Conservation (phyloP, 2,113 vertebrate species). For the Pelusios castaneus region DNA sequence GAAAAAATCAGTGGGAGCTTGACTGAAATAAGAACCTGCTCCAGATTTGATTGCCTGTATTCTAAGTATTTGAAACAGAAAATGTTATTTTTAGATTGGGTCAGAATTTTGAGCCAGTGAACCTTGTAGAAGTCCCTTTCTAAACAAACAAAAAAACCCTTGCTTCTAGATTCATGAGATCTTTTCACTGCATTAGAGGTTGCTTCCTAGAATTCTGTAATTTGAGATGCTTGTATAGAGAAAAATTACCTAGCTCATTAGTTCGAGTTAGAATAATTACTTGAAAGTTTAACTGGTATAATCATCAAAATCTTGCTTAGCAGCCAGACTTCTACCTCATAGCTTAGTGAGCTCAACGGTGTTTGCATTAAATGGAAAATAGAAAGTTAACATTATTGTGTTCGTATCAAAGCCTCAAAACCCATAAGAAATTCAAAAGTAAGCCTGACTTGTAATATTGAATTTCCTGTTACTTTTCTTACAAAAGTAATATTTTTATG, state of each 20-base stretch:
- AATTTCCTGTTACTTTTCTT: background rate
- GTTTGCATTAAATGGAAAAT: background rate
- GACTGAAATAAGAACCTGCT: background rate
- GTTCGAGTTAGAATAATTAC: constrained; percentile 32
- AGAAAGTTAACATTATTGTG: background rate
- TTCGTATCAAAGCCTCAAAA: background rate
- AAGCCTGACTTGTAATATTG: background rate
- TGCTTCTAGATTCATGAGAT: background rate
- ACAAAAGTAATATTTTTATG: background rate
- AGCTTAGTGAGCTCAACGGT: background rate
- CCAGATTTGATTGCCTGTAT: background rate
- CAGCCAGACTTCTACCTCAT: background rate
- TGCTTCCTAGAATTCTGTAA: background rate
- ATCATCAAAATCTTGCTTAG: constrained; percentile 2
- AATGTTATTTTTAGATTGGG: background rate
- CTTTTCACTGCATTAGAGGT: background rate
- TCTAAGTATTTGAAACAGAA: background rate
- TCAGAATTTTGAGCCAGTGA: background rate
- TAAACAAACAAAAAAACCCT: background rate
- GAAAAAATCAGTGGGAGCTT: background rate
- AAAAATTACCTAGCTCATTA: constrained; percentile 48
- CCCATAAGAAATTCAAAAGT: background rate
- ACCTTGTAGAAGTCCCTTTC: background rate
- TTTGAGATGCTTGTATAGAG: constrained; percentile 26
- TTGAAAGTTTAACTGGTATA: constrained; percentile 21